Evolutionary conservation across 1,140 invertebrate genomes (phyloP), one percentile per base, ranked within the genome.

Genomic region (Pteromalus puparum): DNA sequence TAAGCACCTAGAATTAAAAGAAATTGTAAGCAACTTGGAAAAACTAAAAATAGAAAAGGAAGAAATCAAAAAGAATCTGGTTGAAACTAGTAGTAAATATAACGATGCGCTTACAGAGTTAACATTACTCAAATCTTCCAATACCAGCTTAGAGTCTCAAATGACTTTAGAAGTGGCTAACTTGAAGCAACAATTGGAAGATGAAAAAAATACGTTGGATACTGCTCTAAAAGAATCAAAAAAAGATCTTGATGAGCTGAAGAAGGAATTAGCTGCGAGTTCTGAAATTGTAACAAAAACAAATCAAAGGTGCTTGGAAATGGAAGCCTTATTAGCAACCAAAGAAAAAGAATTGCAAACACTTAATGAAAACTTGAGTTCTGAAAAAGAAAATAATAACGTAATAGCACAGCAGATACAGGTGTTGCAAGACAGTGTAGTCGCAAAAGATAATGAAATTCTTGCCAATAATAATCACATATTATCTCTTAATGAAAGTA

Each of bases 21-120:
- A 88, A 12, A 46, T 89, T 18, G 87, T 88, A 80, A 87, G 84
- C 15, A 87, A 89, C 21, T 86, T 91, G 2, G 81, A 82, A 61
- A 86, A 88, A 67, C 83, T 92, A 24, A 85, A 77, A 10, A 73
- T 73, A 65, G 75, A 93, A 86, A 92, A 93, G 83, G 92, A 91
- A 30, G 81, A 85, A 68, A 86, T 89, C 61, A 88, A 90, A 86
- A 87, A 88, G 28, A 89, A 88, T 75, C 88, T 90, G 9, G 92
- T 92, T 83, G 83, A 90, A 15, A 89, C 92, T 85, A 90, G 92
- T 42, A 90, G 87, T 72, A 93, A 91, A 67, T 88, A 92, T 65
- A 93, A 91, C 76, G 87, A 91, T 67, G 87, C 92, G 70, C 85
- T 93, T 61, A 73, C 83, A 61, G 75, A 89, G 80, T 80, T 88